Evolutionary conservation across 1,140 invertebrate genomes (phyloP), one percentile per base, ranked within the genome.

Genomic region (Heterodera schachtii): DNA sequence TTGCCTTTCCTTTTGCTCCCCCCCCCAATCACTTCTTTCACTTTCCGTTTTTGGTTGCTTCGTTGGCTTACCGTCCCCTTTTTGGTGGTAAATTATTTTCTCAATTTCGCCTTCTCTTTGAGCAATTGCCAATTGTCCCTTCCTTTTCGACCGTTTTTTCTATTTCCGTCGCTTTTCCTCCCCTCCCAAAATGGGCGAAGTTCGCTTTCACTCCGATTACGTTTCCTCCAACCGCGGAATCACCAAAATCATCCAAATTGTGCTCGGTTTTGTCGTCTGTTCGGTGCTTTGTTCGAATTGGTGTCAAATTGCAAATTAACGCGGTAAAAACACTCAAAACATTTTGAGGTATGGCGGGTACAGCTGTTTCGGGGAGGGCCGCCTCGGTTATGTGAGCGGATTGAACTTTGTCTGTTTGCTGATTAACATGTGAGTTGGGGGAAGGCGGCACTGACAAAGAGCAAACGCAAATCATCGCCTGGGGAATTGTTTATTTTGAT

Each of bases 211-310:
- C 19, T 81, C 78, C 46, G 79, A 70, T 43, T 86, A 86, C 80
- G 57, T 86, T 41, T 75, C 73, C 1, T 82, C 86, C 21, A 70
- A 78, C 80, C 57, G 86, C 21, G 86, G 86, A 41, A 78, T 86
- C 57, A 66, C 69, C 44, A 86, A 86, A 77, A 81, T 86, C 43
- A 82, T 86, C 11, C 82, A 86, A 75, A 86, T 86, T 64, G 78
- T 86, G 74, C 75, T 86, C 46, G 86, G 86, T 11, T 86, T 87
- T 41, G 80, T 86, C 47, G 80, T 86, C 70, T 86, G 85, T 60
- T 81, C 84, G 8, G 79, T 87, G 41, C 66, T 86, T 7, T 86
- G 86, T 66, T 84, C 86, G 41, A 87, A 87, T 69, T 86, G 86
- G 85, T 84, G 85, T 82, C 64, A 67, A 64, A 64, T 7, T 76